Percentiles rank a stretch among this genome's conserved stretches.
Conservation (phyloP, 2,113 vertebrate genomes). For the Prietella phreatophila region DNA sequence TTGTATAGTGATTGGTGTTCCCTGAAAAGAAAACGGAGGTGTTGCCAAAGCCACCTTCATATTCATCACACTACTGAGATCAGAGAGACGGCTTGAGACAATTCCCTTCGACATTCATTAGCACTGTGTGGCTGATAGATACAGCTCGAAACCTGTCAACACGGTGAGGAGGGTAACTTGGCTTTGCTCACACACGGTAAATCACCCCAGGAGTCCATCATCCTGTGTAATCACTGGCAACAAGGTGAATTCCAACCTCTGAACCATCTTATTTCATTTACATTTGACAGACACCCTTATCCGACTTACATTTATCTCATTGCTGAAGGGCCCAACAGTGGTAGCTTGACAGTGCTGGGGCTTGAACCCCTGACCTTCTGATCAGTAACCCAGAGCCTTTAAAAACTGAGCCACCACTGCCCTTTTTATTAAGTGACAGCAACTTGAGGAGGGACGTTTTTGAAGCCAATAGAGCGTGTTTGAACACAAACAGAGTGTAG, state of each 20-base stretch:
- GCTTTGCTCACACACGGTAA: neutral
- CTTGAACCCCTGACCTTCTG: too few species aligned
- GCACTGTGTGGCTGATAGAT: neutral
- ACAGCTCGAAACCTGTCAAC: neutral
- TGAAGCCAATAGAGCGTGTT: neutral
- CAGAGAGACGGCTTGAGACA: neutral
- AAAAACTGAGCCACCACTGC: too few species aligned
- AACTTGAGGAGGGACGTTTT: neutral
- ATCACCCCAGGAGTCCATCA: neutral
- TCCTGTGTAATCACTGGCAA: neutral
- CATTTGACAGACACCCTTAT: too few species aligned
- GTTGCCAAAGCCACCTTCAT: constrained; percentile 30
- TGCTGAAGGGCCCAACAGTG: too few species aligned
- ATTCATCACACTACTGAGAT: constrained; percentile 24
- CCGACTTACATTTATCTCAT: too few species aligned
- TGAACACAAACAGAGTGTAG: neutral
- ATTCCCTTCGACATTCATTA: constrained; percentile 1
- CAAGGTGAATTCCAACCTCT: neutral
- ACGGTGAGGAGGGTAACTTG: neutral
- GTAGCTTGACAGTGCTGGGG: too few species aligned
- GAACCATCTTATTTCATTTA: too few species aligned
- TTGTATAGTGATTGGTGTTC: constrained; percentile 25
- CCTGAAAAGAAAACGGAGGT: constrained; percentile 26
- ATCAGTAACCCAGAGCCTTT: too few species aligned
- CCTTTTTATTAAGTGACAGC: neutral